These are phyloP conservation scores for Mizuhopecten yessoensis DNA, from an alignment of 1,140 invertebrate species.

Conservation along the genomic window DNA sequence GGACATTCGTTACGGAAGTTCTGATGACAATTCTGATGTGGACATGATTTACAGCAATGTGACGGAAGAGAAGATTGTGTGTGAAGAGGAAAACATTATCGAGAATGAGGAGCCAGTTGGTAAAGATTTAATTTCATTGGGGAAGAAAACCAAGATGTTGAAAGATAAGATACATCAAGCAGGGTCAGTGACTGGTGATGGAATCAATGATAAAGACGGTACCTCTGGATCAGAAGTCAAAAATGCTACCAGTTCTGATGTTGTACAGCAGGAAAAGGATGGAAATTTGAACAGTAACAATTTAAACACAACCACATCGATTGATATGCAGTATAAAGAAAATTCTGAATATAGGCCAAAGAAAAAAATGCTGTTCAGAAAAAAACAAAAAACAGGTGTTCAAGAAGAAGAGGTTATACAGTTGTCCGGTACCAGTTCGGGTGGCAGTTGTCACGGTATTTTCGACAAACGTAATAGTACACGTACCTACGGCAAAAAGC, in stretches of 20 bases:
- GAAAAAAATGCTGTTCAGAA: not conserved
- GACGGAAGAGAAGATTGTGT: not conserved
- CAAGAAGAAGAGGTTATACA: not conserved
- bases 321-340: not conserved
- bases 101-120: not conserved
- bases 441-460: not conserved
- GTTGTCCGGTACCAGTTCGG: not conserved
- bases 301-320: not conserved
- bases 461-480: not conserved
- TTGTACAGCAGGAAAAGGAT: not conserved
- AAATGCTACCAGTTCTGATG: not conserved
- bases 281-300: not conserved
- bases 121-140: slow-evolving; percentile 23
- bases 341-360: not conserved
- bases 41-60: not conserved
- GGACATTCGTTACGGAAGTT: not conserved
- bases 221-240: not conserved
- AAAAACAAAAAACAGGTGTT: not conserved
- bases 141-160: not conserved
- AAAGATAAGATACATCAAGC: slow-evolving; percentile 37
- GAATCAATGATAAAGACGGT: not conserved
- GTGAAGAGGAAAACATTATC: not conserved
- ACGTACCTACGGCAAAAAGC: not conserved
- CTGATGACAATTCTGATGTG: slow-evolving; percentile 21
- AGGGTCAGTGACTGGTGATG: slow-evolving; percentile 19